phyloP scores from a whole-genome alignment of 2,113 vertebrate species.

The Poeciliopsis prolifica region DNA sequence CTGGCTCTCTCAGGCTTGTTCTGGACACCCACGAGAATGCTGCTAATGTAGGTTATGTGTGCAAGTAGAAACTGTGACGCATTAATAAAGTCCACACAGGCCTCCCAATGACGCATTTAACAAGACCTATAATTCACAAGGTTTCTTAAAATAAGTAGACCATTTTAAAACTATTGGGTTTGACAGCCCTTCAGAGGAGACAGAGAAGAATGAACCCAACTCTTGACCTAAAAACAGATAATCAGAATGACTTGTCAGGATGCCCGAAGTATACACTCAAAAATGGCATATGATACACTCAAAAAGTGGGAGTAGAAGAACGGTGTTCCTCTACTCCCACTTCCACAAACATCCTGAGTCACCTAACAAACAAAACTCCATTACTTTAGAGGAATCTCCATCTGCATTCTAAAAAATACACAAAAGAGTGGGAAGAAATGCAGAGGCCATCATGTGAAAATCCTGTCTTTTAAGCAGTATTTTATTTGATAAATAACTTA shows the following conservation, averaged over 20 bases:
- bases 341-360: background rate
- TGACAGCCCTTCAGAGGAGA: constrained; percentile 2
- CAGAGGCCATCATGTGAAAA: too few species aligned
- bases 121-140: constrained; percentile 56
- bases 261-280: background rate
- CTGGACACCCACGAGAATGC: constrained; percentile 55
- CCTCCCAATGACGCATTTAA: constrained; percentile 68
- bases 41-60: constrained; percentile 64
- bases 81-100: constrained; percentile 27
- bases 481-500: too few species aligned
- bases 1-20: constrained; percentile 43
- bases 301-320: too few species aligned
- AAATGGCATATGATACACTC: background rate
- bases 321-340: background rate
- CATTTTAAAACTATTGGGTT: constrained; percentile 6
- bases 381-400: background rate
- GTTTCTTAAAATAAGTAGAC: constrained; percentile 53
- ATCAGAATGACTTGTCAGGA: constrained; percentile 4
- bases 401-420: background rate
- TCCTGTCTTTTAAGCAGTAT: too few species aligned
- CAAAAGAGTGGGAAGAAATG: background rate
- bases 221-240: constrained; percentile 6
- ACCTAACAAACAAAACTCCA: background rate
- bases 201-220: constrained; percentile 4
- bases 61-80: constrained; percentile 48